Evolutionary conservation across 92 coral and sea anemone species (phyloP).

Genomic region (Anthopleura xanthogrammica): DNA sequence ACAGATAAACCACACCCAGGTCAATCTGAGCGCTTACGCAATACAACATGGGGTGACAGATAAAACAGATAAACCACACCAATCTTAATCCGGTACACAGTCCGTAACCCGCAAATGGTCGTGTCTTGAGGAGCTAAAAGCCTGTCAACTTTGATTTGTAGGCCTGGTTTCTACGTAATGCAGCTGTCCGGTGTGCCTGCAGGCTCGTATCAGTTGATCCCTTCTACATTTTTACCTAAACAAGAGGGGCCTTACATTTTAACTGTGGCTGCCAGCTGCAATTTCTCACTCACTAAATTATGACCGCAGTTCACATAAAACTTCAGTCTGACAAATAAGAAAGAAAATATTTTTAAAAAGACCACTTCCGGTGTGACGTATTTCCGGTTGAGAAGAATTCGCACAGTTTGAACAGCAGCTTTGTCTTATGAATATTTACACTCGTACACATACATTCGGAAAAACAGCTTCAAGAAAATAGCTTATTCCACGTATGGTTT

Average conservation of each 20-base stretch:
- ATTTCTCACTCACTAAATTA: slow-evolving; percentile 62
- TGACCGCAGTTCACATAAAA: slow-evolving; percentile 17
- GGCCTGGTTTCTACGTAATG: slow-evolving; percentile 91
- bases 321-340: background rate
- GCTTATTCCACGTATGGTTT: no score
- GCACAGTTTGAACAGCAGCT: no score
- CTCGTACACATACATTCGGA: no score
- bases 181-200: slow-evolving; percentile 90
- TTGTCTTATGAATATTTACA: no score
- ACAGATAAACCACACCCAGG: background rate
- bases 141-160: slow-evolving; percentile 29
- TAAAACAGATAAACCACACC: no score
- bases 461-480: no score
- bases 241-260: slow-evolving; percentile 92
- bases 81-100: no score
- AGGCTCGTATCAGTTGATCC: slow-evolving; percentile 89
- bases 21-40: background rate
- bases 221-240: slow-evolving; percentile 91
- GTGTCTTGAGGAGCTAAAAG: background rate
- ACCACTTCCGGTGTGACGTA: background rate
- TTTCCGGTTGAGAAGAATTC: background rate
- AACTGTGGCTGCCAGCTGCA: slow-evolving; percentile 81
- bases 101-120: no score
- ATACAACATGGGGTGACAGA: no score
- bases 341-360: background rate